phyloP scores from a whole-genome alignment of 1,140 invertebrate species.

The Globodera rostochiensis region DNA sequence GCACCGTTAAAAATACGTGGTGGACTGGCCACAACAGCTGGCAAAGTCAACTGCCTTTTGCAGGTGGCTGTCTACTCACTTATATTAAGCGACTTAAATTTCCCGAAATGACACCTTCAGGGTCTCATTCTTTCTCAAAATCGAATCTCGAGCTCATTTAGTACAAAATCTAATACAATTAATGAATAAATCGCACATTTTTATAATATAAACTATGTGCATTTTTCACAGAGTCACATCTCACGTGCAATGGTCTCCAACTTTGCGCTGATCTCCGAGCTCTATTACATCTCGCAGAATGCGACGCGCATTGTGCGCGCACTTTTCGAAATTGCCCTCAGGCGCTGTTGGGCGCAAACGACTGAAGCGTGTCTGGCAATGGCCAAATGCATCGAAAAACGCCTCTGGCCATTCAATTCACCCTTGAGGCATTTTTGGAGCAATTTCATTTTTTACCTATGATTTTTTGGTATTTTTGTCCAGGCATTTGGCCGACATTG shows the following conservation, averaged over 20 bases:
- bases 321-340: constrained; percentile 88
- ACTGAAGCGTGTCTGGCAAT: constrained; percentile 78
- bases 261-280: constrained; percentile 58
- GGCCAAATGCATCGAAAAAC: constrained; percentile 78
- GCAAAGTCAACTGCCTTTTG: constrained; percentile 95
- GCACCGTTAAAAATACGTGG: constrained; percentile 77
- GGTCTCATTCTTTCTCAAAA: too few species aligned
- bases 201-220: not conserved
- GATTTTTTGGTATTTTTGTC: constrained; percentile 5
- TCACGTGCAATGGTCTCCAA: constrained; percentile 52
- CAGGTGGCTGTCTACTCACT: constrained; percentile 73
- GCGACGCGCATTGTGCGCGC: constrained; percentile 84
- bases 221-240: constrained; percentile 47
- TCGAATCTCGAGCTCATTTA: too few species aligned
- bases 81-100: too few species aligned
- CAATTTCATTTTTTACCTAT: too few species aligned
- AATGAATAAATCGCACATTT: not conserved
- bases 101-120: too few species aligned
- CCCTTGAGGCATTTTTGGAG: constrained; percentile 70
- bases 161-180: too few species aligned
- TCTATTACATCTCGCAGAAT: constrained; percentile 73
- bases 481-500: constrained; percentile 50
- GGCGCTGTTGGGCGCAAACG: constrained; percentile 85
- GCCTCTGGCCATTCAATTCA: constrained; percentile 84
- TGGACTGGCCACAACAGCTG: constrained; percentile 83